These are phyloP conservation scores for Hylaea fasciaria DNA, from an alignment of 2,888 invertebrate species.

Conservation along the genomic window DNA sequence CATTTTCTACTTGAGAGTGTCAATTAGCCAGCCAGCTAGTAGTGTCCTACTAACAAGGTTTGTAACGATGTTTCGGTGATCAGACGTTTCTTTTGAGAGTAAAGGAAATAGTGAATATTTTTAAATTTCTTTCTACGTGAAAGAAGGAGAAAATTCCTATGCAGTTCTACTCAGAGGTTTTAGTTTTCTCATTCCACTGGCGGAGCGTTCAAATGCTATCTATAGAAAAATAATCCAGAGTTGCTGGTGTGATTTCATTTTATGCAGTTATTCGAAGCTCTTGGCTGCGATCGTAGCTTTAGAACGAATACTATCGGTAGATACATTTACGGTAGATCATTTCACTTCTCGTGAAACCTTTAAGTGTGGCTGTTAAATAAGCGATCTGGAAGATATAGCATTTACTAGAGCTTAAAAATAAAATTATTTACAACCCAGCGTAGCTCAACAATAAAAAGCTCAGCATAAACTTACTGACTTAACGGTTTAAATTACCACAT, in stretches of 20 bases:
- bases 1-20: too few relatives aligned
- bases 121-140: slow-evolving; percentile 14
- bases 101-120: slow-evolving; percentile 3
- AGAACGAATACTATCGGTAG: slow-evolving; percentile 68
- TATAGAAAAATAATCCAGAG: slow-evolving; percentile 51
- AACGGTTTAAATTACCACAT: not conserved
- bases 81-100: slow-evolving; percentile 17
- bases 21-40: too few relatives aligned
- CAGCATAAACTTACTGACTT: not conserved
- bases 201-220: slow-evolving; percentile 38
- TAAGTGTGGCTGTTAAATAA: slow-evolving; percentile 51
- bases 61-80: too few relatives aligned
- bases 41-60: too few relatives aligned
- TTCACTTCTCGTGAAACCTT: slow-evolving; percentile 68
- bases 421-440: not conserved
- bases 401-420: not conserved
- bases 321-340: slow-evolving; percentile 73
- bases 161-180: slow-evolving; percentile 27
- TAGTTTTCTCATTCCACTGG: slow-evolving; percentile 33
- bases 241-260: slow-evolving; percentile 57
- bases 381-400: slow-evolving; percentile 33
- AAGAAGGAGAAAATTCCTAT: slow-evolving; percentile 26
- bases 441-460: not conserved
- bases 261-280: slow-evolving; percentile 59
- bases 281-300: slow-evolving; percentile 61